Base-by-base conservation (phyloP, 2,113 vertebrate species). In the Strigops habroptila region DNA sequence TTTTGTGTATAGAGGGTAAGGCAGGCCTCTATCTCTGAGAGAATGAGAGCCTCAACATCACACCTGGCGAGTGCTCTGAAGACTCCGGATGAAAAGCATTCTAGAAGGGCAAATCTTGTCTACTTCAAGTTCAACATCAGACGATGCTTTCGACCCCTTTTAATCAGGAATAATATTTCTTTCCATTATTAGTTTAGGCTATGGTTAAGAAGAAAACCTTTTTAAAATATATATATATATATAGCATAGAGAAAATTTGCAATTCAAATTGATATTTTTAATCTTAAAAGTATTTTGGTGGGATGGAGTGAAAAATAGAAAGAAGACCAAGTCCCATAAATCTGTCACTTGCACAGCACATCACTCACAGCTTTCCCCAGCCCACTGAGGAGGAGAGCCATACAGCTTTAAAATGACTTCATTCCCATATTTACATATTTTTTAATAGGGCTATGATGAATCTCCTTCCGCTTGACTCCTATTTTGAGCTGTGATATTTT, bases 401-500 rank as follows among this genome's bases (percentile, higher is more conserved):
- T 97, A 94, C 89, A 96, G 97, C 96, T 97, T 96, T 97, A 97
- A 98, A 97, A 97, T 97, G 96, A 98, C 97, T 97, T 98, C 97
- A 98, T 97, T 96, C 96, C 96, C 96, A 93, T 98, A 98, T 98
- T 98, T 98, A 98, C 98, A 98, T 98, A 98, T 98, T 97, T 98
- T 96, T 97, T 98, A 98, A 98, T 98, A 98, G 97, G 97, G 97
- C 97, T 97, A 98, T 98, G 98, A 98, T 98, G 98, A 98, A 98
- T 98, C 98, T 98, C 95, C 97, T 98, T 98, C 98, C 98, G 97
- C 95, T 98, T 97, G 97, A 98, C 98, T 98, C 98, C 98, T 98
- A 98, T 98, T 98, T 98, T 98, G 97, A 98, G 98, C 98, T 97
- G 98, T 97, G 98, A 98, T 98, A 98, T 98, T 98, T 98, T 98